phyloP scores from a whole-genome alignment of 2,888 invertebrate genomes.

The Sialis fuliginosa region DNA sequence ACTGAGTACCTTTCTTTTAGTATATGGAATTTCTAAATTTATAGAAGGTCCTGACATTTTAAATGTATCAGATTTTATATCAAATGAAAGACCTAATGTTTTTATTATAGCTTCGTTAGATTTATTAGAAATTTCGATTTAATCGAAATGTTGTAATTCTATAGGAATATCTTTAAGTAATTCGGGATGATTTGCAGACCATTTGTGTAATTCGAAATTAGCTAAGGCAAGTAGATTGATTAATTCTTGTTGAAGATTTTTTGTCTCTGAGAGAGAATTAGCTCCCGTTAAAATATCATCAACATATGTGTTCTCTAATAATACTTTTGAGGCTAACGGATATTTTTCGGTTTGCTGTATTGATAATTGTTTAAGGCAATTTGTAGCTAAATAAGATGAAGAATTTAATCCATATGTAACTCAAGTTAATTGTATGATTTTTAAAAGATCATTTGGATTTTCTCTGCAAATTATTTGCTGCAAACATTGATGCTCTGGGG shows the following conservation, averaged over 20 bases:
- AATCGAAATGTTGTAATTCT: no score
- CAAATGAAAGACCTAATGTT: no score
- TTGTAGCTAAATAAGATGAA: neutral
- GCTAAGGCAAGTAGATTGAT: neutral
- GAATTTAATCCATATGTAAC: neutral
- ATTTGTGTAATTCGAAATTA: neutral
- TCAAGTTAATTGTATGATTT: neutral
- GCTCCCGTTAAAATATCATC: neutral
- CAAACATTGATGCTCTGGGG: neutral
- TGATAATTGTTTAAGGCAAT: neutral
- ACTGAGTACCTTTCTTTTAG: no score
- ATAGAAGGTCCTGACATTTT: no score
- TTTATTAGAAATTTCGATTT: no score
- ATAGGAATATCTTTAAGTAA: no score
- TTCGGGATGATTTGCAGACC: neutral
- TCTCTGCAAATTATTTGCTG: slow-evolving; percentile 1
- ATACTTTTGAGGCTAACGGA: neutral
- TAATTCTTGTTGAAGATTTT: neutral
- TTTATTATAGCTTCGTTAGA: no score
- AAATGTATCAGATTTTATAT: no score
- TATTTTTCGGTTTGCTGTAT: neutral
- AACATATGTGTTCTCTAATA: neutral
- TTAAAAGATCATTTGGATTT: neutral
- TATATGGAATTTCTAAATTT: no score
- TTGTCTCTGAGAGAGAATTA: neutral